Base-by-base conservation (phyloP, 2,888 invertebrate species). In the Dendrolimus houi region DNA sequence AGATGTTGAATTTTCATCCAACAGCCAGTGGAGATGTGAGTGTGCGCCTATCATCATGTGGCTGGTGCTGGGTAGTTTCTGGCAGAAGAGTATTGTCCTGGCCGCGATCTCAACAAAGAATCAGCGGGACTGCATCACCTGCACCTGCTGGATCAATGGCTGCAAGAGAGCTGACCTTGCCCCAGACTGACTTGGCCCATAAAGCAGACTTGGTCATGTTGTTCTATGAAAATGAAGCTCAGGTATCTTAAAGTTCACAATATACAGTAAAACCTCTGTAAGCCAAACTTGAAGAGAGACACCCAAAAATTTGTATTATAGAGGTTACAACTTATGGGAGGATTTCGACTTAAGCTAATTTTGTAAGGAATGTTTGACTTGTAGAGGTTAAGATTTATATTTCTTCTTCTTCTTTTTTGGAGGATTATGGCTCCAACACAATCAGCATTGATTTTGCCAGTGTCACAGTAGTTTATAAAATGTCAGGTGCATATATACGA, bases 141-240 rank as follows among this genome's bases (percentile, higher is more conserved):
- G 65, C 72, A 57, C 93, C 72, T 1, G 65, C 69, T 0, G 74
- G 68, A 42, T 73, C 69, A 9, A 67, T 91, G 1, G 94, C 95
- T 54, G 97, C 97, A 66, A 92, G 96, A 52, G 98, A 98, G 77
- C 87, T 98, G 12, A 95, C 95, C 0, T 81, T 98, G 53, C 98
- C 98, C 0, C 96, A 97, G 64, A 98, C 98, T 68, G 98, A 98
- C 81, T 92, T 98, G 13, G 96, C 97, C 0, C 98, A 98, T 79
- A 94, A 96, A 71, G 96, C 98, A 0, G 95, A 97, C 59, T 91
- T 97, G 13, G 94, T 96, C 1, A 93, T 94, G 41, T 93, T 97
- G 0, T 96, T 95, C 75, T 88, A 87, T 68, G 81, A 85, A 56
- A 80, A 85, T 66, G 85, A 77, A 1, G 81, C 84, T 52, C 87